These are phyloP conservation scores for Protomyctophum bolini DNA, from an alignment of 2,113 vertebrate species.

Conservation along the genomic window DNA sequence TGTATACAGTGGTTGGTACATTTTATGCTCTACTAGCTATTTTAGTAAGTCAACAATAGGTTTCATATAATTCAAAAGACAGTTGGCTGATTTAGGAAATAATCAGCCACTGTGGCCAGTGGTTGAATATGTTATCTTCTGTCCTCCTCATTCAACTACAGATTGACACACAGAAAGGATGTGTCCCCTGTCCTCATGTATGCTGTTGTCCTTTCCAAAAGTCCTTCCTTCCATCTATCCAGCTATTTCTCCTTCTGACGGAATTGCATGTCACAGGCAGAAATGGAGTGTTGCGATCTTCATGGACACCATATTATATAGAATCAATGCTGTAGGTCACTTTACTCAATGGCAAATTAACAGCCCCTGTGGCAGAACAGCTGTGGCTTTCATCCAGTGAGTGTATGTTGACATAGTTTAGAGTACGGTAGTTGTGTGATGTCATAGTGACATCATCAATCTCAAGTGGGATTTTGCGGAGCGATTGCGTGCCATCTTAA, in stretches of 20 bases:
- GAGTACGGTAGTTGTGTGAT: neutral
- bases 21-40: too few species aligned
- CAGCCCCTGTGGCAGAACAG: conserved; percentile 18
- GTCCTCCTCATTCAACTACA: neutral
- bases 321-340: conserved; percentile 81
- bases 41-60: too few species aligned
- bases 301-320: conserved; percentile 52
- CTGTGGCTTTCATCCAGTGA: neutral
- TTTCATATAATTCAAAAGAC: too few species aligned
- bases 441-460: neutral
- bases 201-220: neutral
- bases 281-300: conserved; percentile 29
- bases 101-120: neutral
- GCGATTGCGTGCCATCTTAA: neutral
- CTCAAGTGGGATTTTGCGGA: conserved; percentile 1
- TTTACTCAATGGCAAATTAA: conserved; percentile 75
- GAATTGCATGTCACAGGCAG: conserved; percentile 26
- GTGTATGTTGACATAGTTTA: neutral
- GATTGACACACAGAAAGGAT: conserved; percentile 14
- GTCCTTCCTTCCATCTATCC: neutral
- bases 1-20: too few species aligned
- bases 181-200: neutral
- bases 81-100: neutral
- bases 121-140: neutral
- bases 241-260: conserved; percentile 7